Evolutionary conservation across 2,888 invertebrate genomes (phyloP), one percentile per base, ranked within the genome.

Genomic region (Pelosia muscerda): DNA sequence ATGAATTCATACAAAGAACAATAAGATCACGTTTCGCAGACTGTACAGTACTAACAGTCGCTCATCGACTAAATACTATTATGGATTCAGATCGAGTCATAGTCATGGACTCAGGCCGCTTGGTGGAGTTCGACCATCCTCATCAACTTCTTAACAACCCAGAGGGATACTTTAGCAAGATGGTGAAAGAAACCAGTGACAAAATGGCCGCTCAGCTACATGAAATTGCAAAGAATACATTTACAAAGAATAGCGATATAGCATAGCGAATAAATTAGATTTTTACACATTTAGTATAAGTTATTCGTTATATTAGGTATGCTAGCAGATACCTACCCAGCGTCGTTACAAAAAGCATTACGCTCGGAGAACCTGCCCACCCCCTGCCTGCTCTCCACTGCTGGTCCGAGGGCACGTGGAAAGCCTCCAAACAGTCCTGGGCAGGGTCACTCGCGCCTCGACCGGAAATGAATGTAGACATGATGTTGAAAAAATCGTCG

Each of bases 21-120:
- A 98, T 98, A 68, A 95, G 98, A 67, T 95, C 95, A 55, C 97
- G 97, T 84, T 98, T 98, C 87, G 95, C 95, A 19, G 93, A 97
- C 25, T 98, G 98, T 89, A 98, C 98, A 0, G 98, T 99, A 11
- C 91, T 99, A 55, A 98, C 98, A 0, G 98, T 99, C 49, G 98
- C 98, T 6, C 98, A 99, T 92, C 96, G 99, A 56, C 95, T 99
- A 34, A 97, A 98, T 88, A 99, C 98, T 0, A 97, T 99, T 74
- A 98, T 99, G 97, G 98, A 99, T 90, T 98, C 98, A 0, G 98
- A 98, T 92, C 96, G 97, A 71, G 97, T 98, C 23, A 95, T 98
- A 86, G 98, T 98, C 2, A 97, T 99, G 96, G 97, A 98, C 84
- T 96, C 96, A 9, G 99, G 99, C 0, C 90, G 93, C 23, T 96